phyloP scores from a whole-genome alignment of 1,140 invertebrate genomes.

The Pseudomyrmex dendroicus region DNA sequence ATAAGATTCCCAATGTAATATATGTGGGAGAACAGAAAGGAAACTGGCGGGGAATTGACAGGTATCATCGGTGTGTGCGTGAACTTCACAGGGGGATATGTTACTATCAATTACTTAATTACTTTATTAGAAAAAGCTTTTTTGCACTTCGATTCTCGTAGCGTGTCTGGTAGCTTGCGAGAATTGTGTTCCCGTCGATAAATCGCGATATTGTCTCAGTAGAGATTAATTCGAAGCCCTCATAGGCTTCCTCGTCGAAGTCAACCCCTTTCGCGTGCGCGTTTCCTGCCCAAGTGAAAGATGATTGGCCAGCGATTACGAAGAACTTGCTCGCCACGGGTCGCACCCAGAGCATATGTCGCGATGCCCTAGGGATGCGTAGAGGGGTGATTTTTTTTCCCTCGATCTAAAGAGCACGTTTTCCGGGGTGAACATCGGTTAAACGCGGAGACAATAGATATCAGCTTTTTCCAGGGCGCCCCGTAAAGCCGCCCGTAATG shows the following conservation, averaged over 20 bases:
- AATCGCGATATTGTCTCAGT: neutral
- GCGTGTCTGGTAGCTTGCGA: too few relatives aligned
- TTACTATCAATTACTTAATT: constrained; percentile 51
- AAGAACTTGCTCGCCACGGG: constrained; percentile 51
- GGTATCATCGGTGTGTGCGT: constrained; percentile 58
- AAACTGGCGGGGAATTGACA: constrained; percentile 20
- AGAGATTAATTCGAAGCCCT: neutral
- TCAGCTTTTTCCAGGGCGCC: constrained; percentile 13
- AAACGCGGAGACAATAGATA: constrained; percentile 63
- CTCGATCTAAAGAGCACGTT: constrained; percentile 69
- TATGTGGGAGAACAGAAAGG: constrained; percentile 76
- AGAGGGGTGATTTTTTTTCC: constrained; percentile 68
- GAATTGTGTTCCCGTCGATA: too few relatives aligned
- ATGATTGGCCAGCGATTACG: constrained; percentile 52
- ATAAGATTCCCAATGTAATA: constrained; percentile 75
- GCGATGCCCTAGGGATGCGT: constrained; percentile 59
- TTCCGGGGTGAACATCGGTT: constrained; percentile 69
- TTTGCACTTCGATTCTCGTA: neutral
- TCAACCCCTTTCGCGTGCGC: constrained; percentile 19
- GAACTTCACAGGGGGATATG: constrained; percentile 37
- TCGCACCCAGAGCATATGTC: constrained; percentile 68
- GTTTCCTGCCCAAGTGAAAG: constrained; percentile 38
- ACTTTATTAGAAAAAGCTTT: neutral
- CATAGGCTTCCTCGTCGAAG: constrained; percentile 5
- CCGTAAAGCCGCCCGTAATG: neutral